These are phyloP conservation scores for Galago senegalensis DNA, from an alignment of 2,797 vertebrate species.

Conservation along the genomic window DNA sequence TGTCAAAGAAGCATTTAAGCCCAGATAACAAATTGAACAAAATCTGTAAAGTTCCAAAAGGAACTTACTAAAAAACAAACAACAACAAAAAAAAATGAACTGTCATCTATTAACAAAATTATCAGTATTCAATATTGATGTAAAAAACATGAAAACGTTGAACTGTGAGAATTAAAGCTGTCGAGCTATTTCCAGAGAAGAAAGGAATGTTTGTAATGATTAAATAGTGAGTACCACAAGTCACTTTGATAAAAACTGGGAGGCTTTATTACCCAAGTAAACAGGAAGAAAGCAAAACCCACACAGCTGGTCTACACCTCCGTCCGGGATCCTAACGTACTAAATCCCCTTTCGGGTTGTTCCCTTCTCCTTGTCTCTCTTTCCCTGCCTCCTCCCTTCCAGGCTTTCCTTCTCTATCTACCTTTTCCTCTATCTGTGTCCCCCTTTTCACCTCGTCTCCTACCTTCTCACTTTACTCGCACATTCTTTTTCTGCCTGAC, in stretches of 20 bases:
- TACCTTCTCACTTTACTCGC: neutral
- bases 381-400: neutral
- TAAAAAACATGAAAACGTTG: conserved; percentile 5
- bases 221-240: neutral
- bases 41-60: conserved; percentile 31
- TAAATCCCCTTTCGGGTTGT: neutral
- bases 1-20: conserved; percentile 37
- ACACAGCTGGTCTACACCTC: neutral
- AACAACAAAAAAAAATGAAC: neutral
- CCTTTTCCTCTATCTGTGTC: neutral
- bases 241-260: neutral
- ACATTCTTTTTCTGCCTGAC: conserved; percentile 30
- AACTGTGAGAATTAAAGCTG: conserved; percentile 1
- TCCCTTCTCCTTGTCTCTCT: neutral
- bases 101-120: neutral
- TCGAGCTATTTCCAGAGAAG: neutral
- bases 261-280: neutral
- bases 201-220: neutral
- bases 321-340: neutral
- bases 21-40: conserved; percentile 53
- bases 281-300: neutral
- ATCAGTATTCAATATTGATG: neutral
- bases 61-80: neutral
- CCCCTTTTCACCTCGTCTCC: neutral
- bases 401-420: neutral